These are phyloP conservation scores for Hycleus phaleratus DNA, from an alignment of 1,140 invertebrate species.

Conservation along the genomic window DNA sequence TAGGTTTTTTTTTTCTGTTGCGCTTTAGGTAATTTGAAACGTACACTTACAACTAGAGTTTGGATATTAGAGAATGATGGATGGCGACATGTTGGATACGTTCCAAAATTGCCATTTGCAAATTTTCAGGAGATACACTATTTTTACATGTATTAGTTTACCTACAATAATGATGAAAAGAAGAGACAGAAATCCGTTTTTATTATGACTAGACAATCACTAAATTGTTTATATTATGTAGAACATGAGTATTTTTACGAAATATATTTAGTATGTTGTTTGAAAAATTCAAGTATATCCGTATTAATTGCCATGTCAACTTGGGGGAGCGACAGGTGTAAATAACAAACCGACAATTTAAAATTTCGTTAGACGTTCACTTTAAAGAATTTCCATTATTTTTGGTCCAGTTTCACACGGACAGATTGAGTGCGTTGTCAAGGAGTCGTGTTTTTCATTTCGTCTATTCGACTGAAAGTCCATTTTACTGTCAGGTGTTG, in stretches of 20 bases:
- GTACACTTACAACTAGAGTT: constrained; percentile 11
- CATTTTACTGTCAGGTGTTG: constrained; percentile 5
- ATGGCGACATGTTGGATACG: constrained; percentile 9
- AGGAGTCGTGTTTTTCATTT: too few species aligned
- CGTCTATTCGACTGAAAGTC: too few species aligned
- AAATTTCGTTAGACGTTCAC: background rate
- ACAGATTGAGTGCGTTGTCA: background rate
- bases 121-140: constrained; percentile 8
- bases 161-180: background rate
- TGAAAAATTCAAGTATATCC: too few species aligned
- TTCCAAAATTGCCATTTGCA: constrained; percentile 13
- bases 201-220: background rate
- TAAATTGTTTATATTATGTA: background rate
- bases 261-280: too few species aligned
- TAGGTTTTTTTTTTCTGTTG: constrained; percentile 7
- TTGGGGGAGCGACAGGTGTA: too few species aligned
- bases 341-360: background rate
- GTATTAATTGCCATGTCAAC: too few species aligned
- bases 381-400: background rate
- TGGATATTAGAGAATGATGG: constrained; percentile 19
- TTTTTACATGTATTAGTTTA: constrained; percentile 1
- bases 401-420: background rate
- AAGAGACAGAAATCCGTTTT: background rate
- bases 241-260: background rate
- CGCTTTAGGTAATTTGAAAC: constrained; percentile 17